A percentile compares a stretch with the other conserved stretches of the same genome.
phyloP scores from a whole-genome alignment of 2,888 invertebrate genomes.

The Rotaria magnacalcarata region DNA sequence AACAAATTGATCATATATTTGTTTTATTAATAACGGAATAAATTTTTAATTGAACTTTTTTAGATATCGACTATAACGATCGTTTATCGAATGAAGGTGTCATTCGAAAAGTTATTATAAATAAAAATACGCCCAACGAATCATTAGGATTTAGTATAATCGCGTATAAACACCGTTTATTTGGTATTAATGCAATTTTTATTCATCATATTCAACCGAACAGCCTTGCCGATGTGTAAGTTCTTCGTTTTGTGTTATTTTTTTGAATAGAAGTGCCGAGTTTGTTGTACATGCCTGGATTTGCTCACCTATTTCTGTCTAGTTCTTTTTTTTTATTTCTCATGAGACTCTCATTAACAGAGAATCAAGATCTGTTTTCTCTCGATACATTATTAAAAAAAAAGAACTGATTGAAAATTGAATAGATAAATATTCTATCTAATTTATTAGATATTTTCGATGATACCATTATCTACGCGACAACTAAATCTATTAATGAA shows the following conservation, averaged over 20 bases:
- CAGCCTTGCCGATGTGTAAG: neutral
- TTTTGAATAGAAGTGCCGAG: too few relatives aligned
- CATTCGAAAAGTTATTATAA: neutral
- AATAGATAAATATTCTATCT: neutral
- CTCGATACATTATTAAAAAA: neutral
- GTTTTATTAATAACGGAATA: too few relatives aligned
- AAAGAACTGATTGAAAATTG: neutral
- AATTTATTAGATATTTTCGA: neutral
- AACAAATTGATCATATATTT: neutral
- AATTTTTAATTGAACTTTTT: neutral
- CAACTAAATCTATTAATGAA: neutral
- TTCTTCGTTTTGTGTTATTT: neutral
- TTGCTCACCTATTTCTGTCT: neutral
- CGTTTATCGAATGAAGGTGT: slow-evolving; percentile 5
- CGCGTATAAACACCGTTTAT: neutral
- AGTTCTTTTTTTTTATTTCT: neutral
- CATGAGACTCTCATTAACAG: neutral
- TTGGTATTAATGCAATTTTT: neutral
- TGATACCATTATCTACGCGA: neutral
- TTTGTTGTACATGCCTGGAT: neutral
- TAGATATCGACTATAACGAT: neutral
- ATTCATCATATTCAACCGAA: neutral
- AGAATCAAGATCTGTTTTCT: neutral
- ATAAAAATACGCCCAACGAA: neutral
- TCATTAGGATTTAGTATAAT: slow-evolving; percentile 1